A percentile compares a stretch with the other conserved stretches of the same genome.
Conservation (phyloP, 2,113 vertebrate genomes). For the Aphyosemion australe region DNA sequence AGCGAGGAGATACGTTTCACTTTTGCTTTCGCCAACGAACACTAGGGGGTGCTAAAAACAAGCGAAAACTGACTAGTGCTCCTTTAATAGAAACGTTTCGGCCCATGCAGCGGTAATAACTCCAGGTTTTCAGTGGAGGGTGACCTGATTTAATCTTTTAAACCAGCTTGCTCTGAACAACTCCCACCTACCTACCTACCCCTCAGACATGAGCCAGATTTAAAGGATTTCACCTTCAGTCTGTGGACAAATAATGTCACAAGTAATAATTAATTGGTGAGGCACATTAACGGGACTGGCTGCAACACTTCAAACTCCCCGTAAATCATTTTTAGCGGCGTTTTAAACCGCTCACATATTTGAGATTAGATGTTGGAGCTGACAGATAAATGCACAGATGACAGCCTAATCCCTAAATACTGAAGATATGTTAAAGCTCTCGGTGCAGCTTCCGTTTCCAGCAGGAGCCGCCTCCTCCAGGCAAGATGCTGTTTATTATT, state of each 20-base stretch:
- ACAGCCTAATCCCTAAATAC: conserved; percentile 42
- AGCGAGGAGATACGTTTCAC: no score
- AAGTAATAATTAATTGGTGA: not conserved
- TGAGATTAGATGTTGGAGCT: conserved; percentile 21
- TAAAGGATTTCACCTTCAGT: not conserved
- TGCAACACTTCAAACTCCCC: conserved; percentile 9
- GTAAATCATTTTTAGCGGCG: conserved; percentile 2
- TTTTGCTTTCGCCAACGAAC: no score
- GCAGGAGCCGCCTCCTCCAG: conserved; percentile 17
- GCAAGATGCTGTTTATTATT: conserved; percentile 22
- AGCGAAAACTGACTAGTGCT: no score
- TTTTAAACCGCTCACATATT: conserved; percentile 3
- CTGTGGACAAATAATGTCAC: not conserved
- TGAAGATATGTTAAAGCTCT: conserved; percentile 13
- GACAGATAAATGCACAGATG: conserved; percentile 25
- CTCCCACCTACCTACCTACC: not conserved
- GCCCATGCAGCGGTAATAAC: no score
- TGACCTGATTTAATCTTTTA: not conserved
- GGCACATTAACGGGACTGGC: not conserved
- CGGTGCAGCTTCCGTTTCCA: conserved; percentile 20
- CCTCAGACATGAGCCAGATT: not conserved
- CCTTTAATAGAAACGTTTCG: no score
- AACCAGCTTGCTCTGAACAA: not conserved
- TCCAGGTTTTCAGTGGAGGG: not conserved
- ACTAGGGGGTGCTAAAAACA: no score